Conservation (phyloP, 1,140 invertebrate species). For the Aphis craccivora region DNA sequence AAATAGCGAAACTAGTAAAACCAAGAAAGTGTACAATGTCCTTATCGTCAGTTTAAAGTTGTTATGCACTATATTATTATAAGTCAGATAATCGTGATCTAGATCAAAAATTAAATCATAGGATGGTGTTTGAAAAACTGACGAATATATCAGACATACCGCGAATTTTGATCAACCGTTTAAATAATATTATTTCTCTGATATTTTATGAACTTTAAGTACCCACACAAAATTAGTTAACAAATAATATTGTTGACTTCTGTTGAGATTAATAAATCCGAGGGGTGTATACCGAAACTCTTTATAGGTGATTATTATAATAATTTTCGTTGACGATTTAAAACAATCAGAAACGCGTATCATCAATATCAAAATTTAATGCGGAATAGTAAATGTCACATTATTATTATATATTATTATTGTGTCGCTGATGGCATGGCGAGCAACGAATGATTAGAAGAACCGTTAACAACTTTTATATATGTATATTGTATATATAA, state of each 20-base stretch:
- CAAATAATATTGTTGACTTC: not conserved
- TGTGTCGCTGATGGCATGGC: not conserved
- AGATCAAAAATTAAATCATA: not conserved
- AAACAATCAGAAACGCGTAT: not conserved
- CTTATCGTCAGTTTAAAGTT: not conserved
- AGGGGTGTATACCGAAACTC: not conserved
- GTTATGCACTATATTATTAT: not conserved
- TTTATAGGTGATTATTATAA: not conserved
- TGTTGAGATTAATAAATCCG: not conserved
- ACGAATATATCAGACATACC: not conserved
- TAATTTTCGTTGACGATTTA: not conserved
- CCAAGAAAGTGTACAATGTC: not conserved
- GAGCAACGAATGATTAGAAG: not conserved
- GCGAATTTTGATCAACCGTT: not conserved
- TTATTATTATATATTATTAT: slow-evolving; percentile 12
- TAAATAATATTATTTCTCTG: not conserved
- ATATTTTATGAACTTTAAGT: not conserved
- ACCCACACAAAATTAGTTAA: too few relatives aligned
- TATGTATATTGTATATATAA: not conserved
- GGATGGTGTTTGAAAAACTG: not conserved
- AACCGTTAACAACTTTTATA: not conserved
- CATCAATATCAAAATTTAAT: not conserved
- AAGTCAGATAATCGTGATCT: not conserved
- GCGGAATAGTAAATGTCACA: not conserved
- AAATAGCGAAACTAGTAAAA: not conserved